These are phyloP conservation scores for Sisyra nigra DNA, from an alignment of 2,888 invertebrate genomes.

Conservation along the genomic window DNA sequence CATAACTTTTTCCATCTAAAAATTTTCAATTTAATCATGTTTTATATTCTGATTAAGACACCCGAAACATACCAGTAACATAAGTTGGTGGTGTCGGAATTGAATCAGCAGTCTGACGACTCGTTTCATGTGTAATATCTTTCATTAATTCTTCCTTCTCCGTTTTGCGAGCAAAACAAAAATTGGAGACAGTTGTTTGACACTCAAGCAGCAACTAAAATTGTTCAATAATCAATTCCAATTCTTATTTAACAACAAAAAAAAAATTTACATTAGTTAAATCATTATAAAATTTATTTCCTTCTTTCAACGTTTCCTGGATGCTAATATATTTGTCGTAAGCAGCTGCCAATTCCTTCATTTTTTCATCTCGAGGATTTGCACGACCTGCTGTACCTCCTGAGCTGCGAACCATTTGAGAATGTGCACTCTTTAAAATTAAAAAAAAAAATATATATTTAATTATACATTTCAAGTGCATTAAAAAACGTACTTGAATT, in stretches of 20 bases:
- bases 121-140: constrained; percentile 75
- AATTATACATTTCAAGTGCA: background rate
- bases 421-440: constrained; percentile 8
- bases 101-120: constrained; percentile 38
- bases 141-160: constrained; percentile 96
- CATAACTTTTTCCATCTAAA: too few relatives aligned
- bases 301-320: constrained; percentile 82
- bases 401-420: constrained; percentile 8
- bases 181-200: constrained; percentile 96
- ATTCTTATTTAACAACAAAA: background rate
- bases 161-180: constrained; percentile 95
- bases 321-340: constrained; percentile 88
- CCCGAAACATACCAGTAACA: constrained; percentile 21
- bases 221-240: constrained; percentile 9
- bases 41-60: background rate
- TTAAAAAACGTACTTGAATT: constrained; percentile 35
- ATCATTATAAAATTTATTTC: constrained; percentile 91
- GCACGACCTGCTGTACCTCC: constrained; percentile 46
- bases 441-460: background rate
- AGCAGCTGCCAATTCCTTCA: constrained; percentile 76
- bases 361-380: constrained; percentile 54
- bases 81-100: constrained; percentile 41
- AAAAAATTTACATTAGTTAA: constrained; percentile 49
- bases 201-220: constrained; percentile 73
- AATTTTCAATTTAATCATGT: background rate